phyloP scores from a whole-genome alignment of 1,140 invertebrate species.

The Heliconius melpomene region DNA sequence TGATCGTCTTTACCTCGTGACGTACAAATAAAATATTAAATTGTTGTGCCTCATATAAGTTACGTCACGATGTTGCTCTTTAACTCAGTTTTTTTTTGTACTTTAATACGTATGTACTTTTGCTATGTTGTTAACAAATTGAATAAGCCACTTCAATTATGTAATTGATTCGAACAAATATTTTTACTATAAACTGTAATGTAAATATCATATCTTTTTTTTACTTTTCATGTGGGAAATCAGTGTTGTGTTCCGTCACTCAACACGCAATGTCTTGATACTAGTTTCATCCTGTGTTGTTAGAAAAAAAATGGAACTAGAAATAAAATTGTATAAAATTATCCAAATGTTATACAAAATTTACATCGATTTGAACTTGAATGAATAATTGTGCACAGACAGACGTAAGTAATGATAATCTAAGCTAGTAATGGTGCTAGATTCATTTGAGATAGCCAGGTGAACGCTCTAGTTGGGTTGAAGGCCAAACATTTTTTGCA shows the following conservation, averaged over 20 bases:
- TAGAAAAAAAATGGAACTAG: not conserved
- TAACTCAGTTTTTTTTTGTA: not conserved
- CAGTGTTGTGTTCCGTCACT: no score
- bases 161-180: not conserved
- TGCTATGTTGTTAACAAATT: not conserved
- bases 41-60: not conserved
- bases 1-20: not conserved
- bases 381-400: slow-evolving; percentile 37
- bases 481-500: slow-evolving; percentile 62
- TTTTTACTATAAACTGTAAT: not conserved
- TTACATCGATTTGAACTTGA: slow-evolving; percentile 34
- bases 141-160: not conserved
- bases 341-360: slow-evolving; percentile 28
- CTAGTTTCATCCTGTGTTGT: no score
- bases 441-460: slow-evolving; percentile 59
- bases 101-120: not conserved
- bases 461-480: slow-evolving; percentile 65
- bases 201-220: no score
- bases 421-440: slow-evolving; percentile 54
- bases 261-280: no score
- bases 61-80: not conserved
- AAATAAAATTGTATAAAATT: not conserved
- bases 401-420: slow-evolving; percentile 42
- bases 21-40: not conserved
- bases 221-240: no score